phyloP scores from a whole-genome alignment of 2,888 invertebrate genomes.

The Agonopterix heracliana region DNA sequence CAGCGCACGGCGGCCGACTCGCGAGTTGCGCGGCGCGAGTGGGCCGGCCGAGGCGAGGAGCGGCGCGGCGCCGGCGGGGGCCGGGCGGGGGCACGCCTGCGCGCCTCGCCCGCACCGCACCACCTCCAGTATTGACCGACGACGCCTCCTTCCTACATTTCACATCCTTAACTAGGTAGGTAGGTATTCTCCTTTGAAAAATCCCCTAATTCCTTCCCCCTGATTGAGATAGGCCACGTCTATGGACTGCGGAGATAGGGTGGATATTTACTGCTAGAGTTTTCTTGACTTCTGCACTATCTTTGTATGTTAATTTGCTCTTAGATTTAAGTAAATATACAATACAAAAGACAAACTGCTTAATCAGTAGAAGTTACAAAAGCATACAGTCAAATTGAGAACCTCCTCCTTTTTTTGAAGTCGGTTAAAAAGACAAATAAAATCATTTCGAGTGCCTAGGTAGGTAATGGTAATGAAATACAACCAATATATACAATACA shows the following conservation, averaged over 20 bases:
- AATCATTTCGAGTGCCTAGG: no score
- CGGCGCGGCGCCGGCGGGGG: constrained; percentile 23
- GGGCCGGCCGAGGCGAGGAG: constrained; percentile 44
- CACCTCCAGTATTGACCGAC: constrained; percentile 75
- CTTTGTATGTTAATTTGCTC: no score
- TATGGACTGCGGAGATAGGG: constrained; percentile 34
- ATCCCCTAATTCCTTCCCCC: constrained; percentile 60
- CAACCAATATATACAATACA: no score
- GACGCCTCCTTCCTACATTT: constrained; percentile 73
- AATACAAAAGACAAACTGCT: no score
- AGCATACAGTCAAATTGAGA: no score
- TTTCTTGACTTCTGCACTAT: constrained; percentile 7
- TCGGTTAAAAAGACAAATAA: no score
- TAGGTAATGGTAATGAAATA: no score
- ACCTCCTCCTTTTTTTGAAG: no score
- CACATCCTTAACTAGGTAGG: constrained; percentile 72
- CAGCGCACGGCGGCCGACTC: constrained; percentile 68
- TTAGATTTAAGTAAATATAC: no score
- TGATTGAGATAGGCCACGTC: constrained; percentile 65
- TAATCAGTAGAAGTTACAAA: no score
- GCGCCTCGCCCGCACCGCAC: constrained; percentile 52
- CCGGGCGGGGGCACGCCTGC: constrained; percentile 61
- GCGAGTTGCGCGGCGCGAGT: constrained; percentile 64
- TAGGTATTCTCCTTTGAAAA: constrained; percentile 69
- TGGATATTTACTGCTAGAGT: constrained; percentile 24